Evolutionary conservation across 2,888 invertebrate genomes (phyloP).

Genomic region (Diogma glabrata): DNA sequence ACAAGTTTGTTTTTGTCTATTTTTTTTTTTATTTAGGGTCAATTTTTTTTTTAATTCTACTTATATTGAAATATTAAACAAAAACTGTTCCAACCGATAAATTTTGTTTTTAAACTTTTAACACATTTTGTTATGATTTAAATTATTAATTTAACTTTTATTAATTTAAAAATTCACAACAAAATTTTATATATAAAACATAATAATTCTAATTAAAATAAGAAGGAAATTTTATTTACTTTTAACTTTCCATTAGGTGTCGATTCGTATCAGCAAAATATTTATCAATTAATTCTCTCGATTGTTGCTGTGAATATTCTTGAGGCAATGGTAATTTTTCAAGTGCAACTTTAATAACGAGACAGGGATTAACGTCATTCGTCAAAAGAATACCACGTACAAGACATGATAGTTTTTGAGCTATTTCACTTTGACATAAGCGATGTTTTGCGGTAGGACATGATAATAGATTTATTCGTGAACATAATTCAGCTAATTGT

Average conservation of each 20-base stretch:
- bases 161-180: no score
- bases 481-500: slow-evolving; percentile 34
- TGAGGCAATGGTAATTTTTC: slow-evolving; percentile 36
- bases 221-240: no score
- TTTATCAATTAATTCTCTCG: slow-evolving; percentile 18
- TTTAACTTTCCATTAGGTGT: slow-evolving; percentile 2
- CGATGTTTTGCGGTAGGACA: slow-evolving; percentile 37
- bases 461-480: slow-evolving; percentile 33
- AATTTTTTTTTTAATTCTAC: no score
- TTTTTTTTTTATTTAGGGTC: no score
- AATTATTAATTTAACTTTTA: no score
- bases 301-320: slow-evolving; percentile 34
- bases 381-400: slow-evolving; percentile 33
- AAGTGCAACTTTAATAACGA: slow-evolving; percentile 31
- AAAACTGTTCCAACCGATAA: no score
- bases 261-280: slow-evolving; percentile 14
- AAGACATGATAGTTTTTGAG: slow-evolving; percentile 32
- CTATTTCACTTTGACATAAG: slow-evolving; percentile 36
- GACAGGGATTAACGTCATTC: slow-evolving; percentile 30
- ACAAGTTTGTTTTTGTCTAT: no score
- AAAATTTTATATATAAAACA: no score
- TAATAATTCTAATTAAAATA: no score
- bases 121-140: no score
- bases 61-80: no score
- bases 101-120: no score